These are phyloP conservation scores for Tinea semifulvella DNA, from an alignment of 2,888 invertebrate species.

Conservation along the genomic window DNA sequence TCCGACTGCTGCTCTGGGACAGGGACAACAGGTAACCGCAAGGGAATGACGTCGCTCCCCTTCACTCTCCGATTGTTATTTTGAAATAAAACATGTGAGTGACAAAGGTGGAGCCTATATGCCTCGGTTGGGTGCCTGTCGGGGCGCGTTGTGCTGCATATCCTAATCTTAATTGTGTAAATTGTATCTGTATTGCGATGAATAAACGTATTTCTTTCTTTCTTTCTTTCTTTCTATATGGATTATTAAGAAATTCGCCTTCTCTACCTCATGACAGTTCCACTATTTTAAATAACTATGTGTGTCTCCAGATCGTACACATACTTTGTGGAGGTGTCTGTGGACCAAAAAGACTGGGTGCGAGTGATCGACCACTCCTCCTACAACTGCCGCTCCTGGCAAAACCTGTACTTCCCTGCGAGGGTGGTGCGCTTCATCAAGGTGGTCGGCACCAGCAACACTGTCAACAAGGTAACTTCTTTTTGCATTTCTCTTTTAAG, in stretches of 20 bases:
- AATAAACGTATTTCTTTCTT: no score
- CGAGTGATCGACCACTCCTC: constrained; percentile 91
- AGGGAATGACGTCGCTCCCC: no score
- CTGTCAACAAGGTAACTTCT: constrained; percentile 81
- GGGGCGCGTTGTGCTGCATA: no score
- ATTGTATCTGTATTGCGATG: no score
- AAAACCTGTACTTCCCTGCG: constrained; percentile 90
- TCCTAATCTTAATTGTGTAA: no score
- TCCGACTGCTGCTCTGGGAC: constrained; percentile 94
- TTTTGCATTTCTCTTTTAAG: no score
- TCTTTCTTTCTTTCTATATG: no score
- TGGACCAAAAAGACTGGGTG: constrained; percentile 96
- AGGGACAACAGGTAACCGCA: constrained; percentile 81
- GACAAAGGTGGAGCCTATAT: no score
- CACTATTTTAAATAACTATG: no score
- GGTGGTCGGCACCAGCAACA: constrained; percentile 92
- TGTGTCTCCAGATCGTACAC: constrained; percentile 80
- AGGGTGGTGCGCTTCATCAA: constrained; percentile 87
- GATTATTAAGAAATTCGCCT: no score
- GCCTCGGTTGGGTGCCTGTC: no score
- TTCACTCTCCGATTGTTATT: not conserved
- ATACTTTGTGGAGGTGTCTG: constrained; percentile 92
- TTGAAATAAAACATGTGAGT: not conserved
- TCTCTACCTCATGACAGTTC: no score
- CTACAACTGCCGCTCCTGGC: constrained; percentile 96